Conservation (phyloP, 2,113 vertebrate species). For the Prionailurus viverrinus region DNA sequence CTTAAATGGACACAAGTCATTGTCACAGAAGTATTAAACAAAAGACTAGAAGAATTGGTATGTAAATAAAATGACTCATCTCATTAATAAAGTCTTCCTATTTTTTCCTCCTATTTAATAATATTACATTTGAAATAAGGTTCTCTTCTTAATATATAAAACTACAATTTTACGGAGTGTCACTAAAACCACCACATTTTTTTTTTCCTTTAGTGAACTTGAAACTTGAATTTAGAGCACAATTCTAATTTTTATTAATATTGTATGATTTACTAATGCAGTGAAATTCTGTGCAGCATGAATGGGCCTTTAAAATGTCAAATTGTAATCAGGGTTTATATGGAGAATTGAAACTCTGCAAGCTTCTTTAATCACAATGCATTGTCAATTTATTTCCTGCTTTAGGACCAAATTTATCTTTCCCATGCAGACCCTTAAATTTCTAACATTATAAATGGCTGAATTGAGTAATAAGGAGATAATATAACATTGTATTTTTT, state of each 20-base stretch:
- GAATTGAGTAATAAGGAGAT: neutral
- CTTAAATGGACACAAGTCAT: neutral
- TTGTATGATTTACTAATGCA: constrained; percentile 28
- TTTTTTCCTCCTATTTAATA: neutral
- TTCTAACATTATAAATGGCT: constrained; percentile 4
- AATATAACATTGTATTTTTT: neutral
- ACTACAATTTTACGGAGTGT: neutral
- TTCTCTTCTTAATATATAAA: neutral
- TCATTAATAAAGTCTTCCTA: neutral
- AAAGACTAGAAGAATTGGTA: neutral
- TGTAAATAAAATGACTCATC: neutral
- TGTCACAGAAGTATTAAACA: neutral
- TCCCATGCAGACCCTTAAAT: neutral
- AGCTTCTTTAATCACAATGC: constrained; percentile 39
- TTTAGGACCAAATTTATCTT: constrained; percentile 40
- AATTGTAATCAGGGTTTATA: constrained; percentile 36
- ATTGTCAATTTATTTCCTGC: neutral
- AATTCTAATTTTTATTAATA: constrained; percentile 52
- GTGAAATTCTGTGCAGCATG: neutral
- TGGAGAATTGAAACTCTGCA: neutral
- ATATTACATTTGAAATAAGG: neutral
- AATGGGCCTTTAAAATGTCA: constrained; percentile 36
- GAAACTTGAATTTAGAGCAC: constrained; percentile 26
- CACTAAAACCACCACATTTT: neutral
- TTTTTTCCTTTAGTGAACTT: neutral